These are phyloP conservation scores for Deroptyus accipitrinus DNA, from an alignment of 2,113 vertebrate species.

Conservation along the genomic window DNA sequence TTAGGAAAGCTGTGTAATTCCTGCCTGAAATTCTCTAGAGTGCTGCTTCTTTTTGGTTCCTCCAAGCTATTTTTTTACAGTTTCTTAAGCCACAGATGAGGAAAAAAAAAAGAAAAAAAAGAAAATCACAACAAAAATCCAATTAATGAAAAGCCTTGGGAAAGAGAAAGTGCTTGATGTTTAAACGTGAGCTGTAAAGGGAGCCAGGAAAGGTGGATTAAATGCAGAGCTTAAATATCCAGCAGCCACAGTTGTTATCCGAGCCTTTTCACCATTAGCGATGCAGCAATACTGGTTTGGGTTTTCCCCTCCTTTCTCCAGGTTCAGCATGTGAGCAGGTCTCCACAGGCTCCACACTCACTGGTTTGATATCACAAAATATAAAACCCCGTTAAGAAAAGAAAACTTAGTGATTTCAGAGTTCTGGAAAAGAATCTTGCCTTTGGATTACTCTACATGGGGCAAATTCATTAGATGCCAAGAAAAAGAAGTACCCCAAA, in stretches of 20 bases:
- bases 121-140: background rate
- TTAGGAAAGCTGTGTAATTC: background rate
- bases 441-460: background rate
- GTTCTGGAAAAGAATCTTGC: background rate
- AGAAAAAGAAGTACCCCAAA: background rate
- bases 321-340: conserved; percentile 23
- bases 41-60: background rate
- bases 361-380: background rate
- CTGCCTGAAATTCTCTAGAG: background rate
- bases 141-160: conserved; percentile 34
- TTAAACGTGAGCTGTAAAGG: background rate
- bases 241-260: conserved; percentile 21
- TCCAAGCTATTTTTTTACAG: background rate
- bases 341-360: conserved; percentile 38
- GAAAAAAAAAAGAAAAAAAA: background rate
- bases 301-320: conserved; percentile 45
- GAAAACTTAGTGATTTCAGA: background rate
- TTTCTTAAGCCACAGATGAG: conserved; percentile 6
- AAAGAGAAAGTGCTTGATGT: conserved; percentile 44
- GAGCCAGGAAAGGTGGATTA: conserved; percentile 20
- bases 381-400: background rate
- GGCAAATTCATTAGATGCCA: background rate
- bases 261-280: background rate
- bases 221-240: conserved; percentile 12
- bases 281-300: conserved; percentile 46